These are phyloP conservation scores for Anarrhichthys ocellatus DNA, from an alignment of 2,113 vertebrate genomes.

Conservation along the genomic window DNA sequence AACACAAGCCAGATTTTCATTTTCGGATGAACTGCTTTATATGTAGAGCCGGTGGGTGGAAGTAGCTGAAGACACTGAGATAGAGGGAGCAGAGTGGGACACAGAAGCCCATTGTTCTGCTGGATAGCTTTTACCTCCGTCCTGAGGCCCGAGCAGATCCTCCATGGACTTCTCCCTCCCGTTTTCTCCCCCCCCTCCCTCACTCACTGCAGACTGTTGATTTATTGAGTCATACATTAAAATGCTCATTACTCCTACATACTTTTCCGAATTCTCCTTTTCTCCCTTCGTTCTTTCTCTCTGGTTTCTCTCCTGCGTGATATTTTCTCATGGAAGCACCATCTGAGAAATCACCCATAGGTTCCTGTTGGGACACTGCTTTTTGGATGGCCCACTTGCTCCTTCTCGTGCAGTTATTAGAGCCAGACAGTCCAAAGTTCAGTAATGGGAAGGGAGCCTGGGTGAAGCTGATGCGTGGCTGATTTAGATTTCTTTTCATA, in stretches of 20 bases:
- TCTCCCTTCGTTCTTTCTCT: slow-evolving; percentile 21
- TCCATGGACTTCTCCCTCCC: slow-evolving; percentile 65
- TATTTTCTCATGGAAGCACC: slow-evolving; percentile 19
- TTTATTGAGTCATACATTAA: slow-evolving; percentile 86
- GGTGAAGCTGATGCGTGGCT: not conserved
- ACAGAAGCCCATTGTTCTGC: slow-evolving; percentile 93
- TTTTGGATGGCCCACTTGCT: not conserved
- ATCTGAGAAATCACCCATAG: slow-evolving; percentile 10
- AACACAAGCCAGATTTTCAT: slow-evolving; percentile 15
- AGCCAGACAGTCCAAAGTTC: slow-evolving; percentile 4
- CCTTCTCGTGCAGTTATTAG: not conserved
- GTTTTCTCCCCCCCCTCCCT: slow-evolving; percentile 51
- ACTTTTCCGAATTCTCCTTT: slow-evolving; percentile 67
- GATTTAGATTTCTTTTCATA: not conserved
- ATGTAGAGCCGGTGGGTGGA: slow-evolving; percentile 37
- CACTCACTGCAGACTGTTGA: slow-evolving; percentile 76
- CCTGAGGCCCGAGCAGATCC: slow-evolving; percentile 76
- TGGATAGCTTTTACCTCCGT: slow-evolving; percentile 82
- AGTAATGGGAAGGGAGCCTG: not conserved
- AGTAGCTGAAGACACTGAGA: slow-evolving; percentile 52
- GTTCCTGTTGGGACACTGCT: slow-evolving; percentile 7
- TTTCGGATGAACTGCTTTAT: slow-evolving; percentile 5
- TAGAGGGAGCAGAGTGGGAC: slow-evolving; percentile 83
- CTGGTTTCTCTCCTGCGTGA: slow-evolving; percentile 11
- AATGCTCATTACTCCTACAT: slow-evolving; percentile 82